Evolutionary conservation across 53 echinoderm and acorn worm species (phyloP).

Genomic region (Pentamera pediparva): DNA sequence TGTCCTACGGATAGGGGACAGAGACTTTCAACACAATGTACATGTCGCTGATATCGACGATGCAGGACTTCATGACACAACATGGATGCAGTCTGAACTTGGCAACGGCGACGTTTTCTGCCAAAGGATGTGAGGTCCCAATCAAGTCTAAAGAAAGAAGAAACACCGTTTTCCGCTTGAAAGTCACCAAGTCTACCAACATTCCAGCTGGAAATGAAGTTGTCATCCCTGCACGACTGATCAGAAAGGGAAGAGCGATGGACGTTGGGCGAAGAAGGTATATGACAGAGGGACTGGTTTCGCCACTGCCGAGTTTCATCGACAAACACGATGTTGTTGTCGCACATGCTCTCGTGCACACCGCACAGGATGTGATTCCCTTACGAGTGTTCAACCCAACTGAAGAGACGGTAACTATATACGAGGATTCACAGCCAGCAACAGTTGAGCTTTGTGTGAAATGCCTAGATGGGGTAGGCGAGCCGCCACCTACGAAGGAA

Average conservation of each 20-base stretch:
- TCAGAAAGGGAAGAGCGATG: neutral
- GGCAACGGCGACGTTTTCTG: too few species aligned
- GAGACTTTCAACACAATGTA: neutral
- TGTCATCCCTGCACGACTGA: neutral
- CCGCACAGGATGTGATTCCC: neutral
- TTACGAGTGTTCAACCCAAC: constrained; percentile 1
- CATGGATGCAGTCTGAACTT: too few species aligned
- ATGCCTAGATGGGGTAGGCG: too few species aligned
- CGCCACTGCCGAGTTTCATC: neutral
- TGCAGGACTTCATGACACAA: too few species aligned
- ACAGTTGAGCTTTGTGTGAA: neutral
- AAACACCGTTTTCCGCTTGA: too few species aligned
- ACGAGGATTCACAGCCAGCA: neutral
- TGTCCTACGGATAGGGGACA: neutral
- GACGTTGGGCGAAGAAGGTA: neutral
- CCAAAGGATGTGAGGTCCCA: too few species aligned
- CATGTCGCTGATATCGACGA: too few species aligned
- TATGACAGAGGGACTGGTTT: neutral
- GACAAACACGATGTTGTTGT: neutral
- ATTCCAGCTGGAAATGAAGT: neutral
- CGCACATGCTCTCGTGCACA: neutral
- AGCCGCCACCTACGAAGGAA: too few species aligned
- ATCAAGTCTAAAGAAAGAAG: too few species aligned
- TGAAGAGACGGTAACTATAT: neutral
- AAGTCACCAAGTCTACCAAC: neutral